Percentiles rank a stretch among this genome's conserved stretches.
These are phyloP conservation scores for Portunus trituberculatus DNA, from an alignment of 1,140 invertebrate species.

Conservation along the genomic window DNA sequence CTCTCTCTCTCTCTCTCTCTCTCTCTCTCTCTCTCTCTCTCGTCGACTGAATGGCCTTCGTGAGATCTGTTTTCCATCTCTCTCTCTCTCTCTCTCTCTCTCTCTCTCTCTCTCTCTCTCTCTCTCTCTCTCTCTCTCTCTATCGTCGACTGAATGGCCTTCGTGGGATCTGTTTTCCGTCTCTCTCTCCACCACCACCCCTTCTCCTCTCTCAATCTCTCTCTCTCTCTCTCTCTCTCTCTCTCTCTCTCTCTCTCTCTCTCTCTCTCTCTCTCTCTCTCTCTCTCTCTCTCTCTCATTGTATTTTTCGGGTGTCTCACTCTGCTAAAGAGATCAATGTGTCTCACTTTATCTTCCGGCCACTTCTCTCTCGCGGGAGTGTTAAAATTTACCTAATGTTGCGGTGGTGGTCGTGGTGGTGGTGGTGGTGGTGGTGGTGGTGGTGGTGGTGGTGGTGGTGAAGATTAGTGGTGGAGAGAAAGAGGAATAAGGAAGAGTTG, in stretches of 20 bases:
- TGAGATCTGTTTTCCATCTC: too few species aligned
- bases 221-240: not conserved
- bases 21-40: too few species aligned
- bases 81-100: too few species aligned
- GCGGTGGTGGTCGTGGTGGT: not conserved
- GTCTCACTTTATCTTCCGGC: constrained; percentile 9
- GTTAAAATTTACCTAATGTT: constrained; percentile 3
- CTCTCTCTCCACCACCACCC: not conserved
- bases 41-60: too few species aligned
- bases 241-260: not conserved
- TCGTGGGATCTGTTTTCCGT: not conserved
- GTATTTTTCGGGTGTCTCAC: not conserved
- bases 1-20: too few species aligned
- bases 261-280: not conserved
- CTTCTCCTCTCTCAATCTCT: too few species aligned
- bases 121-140: too few species aligned
- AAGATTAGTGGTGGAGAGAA: not conserved
- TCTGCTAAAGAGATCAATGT: constrained; percentile 1
- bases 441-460: not conserved
- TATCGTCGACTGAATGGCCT: too few species aligned
- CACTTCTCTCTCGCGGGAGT: not conserved
- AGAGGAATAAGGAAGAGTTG: too few species aligned
- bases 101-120: too few species aligned
- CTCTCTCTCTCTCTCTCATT: not conserved
- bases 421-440: not conserved